These are phyloP conservation scores for Amphiduros pacificus DNA, from an alignment of 2,888 invertebrate genomes.

Conservation along the genomic window DNA sequence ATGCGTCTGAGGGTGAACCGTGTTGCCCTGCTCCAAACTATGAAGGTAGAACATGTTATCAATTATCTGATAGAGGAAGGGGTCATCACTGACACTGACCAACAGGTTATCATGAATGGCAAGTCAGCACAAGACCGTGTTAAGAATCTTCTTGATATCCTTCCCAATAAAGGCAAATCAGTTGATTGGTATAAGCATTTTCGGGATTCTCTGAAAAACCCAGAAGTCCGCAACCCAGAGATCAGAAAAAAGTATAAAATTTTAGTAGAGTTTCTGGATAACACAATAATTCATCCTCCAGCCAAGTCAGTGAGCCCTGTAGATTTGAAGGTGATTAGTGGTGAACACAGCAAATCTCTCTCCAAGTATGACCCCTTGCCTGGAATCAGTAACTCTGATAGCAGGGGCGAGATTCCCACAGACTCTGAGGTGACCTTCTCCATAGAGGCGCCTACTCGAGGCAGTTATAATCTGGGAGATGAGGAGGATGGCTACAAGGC, in stretches of 20 bases:
- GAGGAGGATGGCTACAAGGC: too few species aligned
- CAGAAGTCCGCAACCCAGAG: not conserved
- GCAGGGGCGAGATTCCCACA: too few species aligned
- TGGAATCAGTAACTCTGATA: too few species aligned
- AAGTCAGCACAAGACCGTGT: not conserved
- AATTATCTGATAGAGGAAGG: not conserved
- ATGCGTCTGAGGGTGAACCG: not conserved
- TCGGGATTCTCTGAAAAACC: slow-evolving; percentile 6
- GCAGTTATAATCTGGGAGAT: too few species aligned
- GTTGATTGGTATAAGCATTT: slow-evolving; percentile 21
- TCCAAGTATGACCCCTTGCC: too few species aligned
- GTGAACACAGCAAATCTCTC: too few species aligned
- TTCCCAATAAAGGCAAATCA: slow-evolving; percentile 14
- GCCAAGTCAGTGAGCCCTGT: too few species aligned
- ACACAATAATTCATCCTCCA: slow-evolving; percentile 18
- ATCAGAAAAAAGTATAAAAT: slow-evolving; percentile 11
- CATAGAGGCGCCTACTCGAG: too few species aligned
- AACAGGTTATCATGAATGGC: not conserved
- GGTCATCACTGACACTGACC: not conserved
- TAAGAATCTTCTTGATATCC: slow-evolving; percentile 14
- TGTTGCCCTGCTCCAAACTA: not conserved
- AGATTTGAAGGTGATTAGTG: too few species aligned
- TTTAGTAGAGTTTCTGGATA: slow-evolving; percentile 21
- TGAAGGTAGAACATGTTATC: not conserved
- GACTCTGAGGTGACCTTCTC: too few species aligned